These are phyloP conservation scores for Rhamnusium bicolor DNA, from an alignment of 2,888 invertebrate genomes.

Conservation along the genomic window DNA sequence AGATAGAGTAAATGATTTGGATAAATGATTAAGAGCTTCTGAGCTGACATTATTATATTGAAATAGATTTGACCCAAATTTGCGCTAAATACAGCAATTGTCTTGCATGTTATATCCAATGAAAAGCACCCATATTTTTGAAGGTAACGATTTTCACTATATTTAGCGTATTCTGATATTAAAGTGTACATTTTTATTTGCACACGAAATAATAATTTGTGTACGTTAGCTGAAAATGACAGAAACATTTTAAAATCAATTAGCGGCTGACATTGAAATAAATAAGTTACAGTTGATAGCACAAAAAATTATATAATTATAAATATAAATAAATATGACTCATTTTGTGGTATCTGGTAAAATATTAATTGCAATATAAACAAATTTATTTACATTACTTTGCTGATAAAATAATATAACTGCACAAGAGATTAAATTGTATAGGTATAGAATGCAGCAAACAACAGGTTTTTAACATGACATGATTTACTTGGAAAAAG, in stretches of 20 bases:
- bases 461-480: too few species aligned
- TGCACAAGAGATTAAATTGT: too few species aligned
- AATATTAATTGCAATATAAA: not conserved
- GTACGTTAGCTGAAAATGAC: not conserved
- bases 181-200: not conserved
- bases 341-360: not conserved
- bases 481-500: too few species aligned
- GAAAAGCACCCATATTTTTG: not conserved
- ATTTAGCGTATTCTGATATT: not conserved
- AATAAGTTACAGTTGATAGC: conserved; percentile 2
- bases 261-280: conserved; percentile 26
- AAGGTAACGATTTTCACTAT: not conserved
- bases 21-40: not conserved
- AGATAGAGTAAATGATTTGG: too few species aligned
- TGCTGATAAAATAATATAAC: not conserved
- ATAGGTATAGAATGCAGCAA: too few species aligned
- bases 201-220: not conserved
- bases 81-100: conserved; percentile 33
- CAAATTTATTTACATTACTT: not conserved
- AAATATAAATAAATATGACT: conserved; percentile 32
- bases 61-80: conserved; percentile 48
- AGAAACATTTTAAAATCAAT: not conserved
- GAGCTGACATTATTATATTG: conserved; percentile 14
- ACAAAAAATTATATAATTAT: conserved; percentile 10
- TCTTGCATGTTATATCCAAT: conserved; percentile 33